These are phyloP conservation scores for Ditylenchus weischeri DNA, from an alignment of 2,888 invertebrate species.

Conservation along the genomic window DNA sequence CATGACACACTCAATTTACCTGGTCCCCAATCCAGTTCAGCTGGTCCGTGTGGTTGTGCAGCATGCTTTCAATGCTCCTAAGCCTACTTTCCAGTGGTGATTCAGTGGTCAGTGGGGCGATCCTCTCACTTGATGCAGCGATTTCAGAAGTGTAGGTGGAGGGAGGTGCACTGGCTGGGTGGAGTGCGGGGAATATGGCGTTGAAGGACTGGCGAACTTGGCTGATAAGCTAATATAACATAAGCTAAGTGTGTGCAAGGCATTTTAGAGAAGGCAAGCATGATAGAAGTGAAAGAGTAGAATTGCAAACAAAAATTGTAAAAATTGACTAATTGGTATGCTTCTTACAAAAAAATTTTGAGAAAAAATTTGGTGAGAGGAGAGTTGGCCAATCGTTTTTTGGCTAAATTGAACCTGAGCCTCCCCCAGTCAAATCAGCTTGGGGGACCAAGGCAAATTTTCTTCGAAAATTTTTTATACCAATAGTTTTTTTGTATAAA, in stretches of 20 bases:
- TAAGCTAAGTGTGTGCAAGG: conserved; percentile 2
- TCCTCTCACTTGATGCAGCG: too few relatives aligned
- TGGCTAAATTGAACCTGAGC: too few relatives aligned
- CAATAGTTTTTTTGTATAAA: too few relatives aligned
- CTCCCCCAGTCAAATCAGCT: too few relatives aligned
- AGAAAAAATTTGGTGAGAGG: too few relatives aligned
- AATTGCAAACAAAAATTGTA: conserved; percentile 4
- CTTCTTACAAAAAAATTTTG: too few relatives aligned
- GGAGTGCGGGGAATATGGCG: background rate
- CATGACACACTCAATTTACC: conserved; percentile 6
- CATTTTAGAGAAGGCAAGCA: background rate
- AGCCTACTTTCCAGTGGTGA: conserved; percentile 12
- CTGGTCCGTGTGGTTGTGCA: conserved; percentile 23
- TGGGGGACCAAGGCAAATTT: too few relatives aligned
- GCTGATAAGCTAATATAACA: conserved; percentile 13
- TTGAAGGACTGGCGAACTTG: conserved; percentile 21
- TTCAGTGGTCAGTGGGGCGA: too few relatives aligned
- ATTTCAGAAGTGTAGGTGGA: too few relatives aligned
- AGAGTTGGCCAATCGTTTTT: too few relatives aligned
- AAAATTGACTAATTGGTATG: background rate
- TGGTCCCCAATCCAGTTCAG: conserved; percentile 22
- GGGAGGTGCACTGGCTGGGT: too few relatives aligned
- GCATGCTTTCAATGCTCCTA: conserved; percentile 9
- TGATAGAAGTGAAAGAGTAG: background rate
- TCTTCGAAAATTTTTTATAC: too few relatives aligned